A percentile compares a stretch with the other conserved stretches of the same genome.
Evolutionary conservation across 2,797 vertebrate genomes (phyloP).

Genomic region (Phataginus tetradactyla): DNA sequence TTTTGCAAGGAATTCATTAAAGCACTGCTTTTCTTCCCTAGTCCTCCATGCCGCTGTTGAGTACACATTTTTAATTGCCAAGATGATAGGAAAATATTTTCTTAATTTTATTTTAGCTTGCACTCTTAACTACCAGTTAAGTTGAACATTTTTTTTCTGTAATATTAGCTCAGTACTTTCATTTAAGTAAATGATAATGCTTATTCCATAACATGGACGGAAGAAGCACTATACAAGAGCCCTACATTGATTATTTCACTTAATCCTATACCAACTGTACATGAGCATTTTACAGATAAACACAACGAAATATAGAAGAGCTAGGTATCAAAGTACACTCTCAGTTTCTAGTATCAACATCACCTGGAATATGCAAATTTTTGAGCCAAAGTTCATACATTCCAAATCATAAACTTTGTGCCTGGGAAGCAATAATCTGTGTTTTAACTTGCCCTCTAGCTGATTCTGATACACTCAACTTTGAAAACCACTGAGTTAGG

Average conservation of each 20-base stretch:
- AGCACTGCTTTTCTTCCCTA: background rate
- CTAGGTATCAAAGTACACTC: background rate
- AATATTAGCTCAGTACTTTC: background rate
- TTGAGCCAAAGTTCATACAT: background rate
- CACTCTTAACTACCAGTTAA: background rate
- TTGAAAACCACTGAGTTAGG: background rate
- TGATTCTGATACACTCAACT: background rate
- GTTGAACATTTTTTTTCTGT: background rate
- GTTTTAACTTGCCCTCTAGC: background rate
- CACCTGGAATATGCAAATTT: background rate
- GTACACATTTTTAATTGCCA: background rate
- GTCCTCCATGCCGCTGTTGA: background rate
- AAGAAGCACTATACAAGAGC: background rate
- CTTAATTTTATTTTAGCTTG: background rate
- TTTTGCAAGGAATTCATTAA: background rate
- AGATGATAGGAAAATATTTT: background rate
- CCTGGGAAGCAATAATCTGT: background rate
- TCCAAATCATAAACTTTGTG: background rate
- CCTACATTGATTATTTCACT: background rate
- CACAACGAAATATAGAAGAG: background rate
- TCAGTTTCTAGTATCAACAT: background rate
- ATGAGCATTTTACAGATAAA: background rate
- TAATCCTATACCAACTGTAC: background rate
- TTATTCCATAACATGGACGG: background rate
- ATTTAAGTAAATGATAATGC: background rate